phyloP scores from a whole-genome alignment of 2,797 vertebrate species.

The Lithobates pipiens region DNA sequence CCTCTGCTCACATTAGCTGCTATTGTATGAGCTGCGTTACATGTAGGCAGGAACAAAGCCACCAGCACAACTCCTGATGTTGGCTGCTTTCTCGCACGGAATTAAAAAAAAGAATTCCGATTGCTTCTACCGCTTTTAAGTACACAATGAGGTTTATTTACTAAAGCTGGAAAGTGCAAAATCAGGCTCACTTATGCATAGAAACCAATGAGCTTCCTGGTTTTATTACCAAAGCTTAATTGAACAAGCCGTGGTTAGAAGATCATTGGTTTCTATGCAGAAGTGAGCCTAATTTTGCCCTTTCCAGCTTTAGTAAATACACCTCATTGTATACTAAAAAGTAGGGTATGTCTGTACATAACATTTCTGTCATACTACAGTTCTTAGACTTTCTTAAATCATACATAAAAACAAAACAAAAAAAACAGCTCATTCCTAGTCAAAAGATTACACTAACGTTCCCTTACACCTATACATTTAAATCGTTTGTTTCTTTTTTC shows the following conservation, averaged over 20 bases:
- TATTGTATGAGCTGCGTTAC: conserved; percentile 18
- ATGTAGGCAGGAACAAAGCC: conserved; percentile 18
- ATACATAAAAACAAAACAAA: not conserved
- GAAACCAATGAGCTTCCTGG: no score
- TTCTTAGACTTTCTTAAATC: not conserved
- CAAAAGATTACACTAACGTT: not conserved
- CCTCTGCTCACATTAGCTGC: not conserved
- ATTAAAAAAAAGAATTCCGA: not conserved
- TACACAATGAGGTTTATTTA: no score
- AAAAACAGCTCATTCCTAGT: not conserved
- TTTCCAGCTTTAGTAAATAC: no score
- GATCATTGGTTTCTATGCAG: no score
- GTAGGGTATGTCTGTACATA: no score
- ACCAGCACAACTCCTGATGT: not conserved
- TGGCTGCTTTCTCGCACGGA: not conserved
- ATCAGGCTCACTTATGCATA: no score
- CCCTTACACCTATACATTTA: not conserved
- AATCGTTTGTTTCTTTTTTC: not conserved
- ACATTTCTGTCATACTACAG: not conserved
- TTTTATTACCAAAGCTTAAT: no score
- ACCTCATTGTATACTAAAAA: no score
- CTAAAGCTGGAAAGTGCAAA: no score
- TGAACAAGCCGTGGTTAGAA: no score
- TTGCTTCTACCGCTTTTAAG: no score
- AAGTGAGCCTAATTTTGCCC: no score